A percentile compares a stretch with the other conserved stretches of the same genome.
Evolutionary conservation across 1,140 invertebrate species (phyloP).

Genomic region (Drosophila ercepeae): DNA sequence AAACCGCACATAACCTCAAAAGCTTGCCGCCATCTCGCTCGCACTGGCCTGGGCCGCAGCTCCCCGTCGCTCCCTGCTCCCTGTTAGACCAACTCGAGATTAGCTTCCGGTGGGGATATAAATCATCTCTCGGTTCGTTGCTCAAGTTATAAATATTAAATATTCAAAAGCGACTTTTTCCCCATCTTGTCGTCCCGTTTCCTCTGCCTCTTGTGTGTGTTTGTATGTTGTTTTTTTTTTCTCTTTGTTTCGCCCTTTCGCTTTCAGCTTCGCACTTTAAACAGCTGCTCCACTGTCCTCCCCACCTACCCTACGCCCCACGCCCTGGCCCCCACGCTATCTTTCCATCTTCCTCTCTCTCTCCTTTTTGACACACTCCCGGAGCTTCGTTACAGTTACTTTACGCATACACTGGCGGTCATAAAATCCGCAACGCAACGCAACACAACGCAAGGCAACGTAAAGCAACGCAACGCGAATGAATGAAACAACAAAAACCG

Average conservation of each 20-base stretch:
- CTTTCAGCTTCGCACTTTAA: constrained; percentile 70
- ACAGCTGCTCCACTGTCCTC: constrained; percentile 57
- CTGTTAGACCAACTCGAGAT: constrained; percentile 75
- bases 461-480: constrained; percentile 52
- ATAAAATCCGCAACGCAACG: constrained; percentile 63
- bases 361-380: constrained; percentile 31
- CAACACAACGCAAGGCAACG: too few species aligned
- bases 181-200: constrained; percentile 11
- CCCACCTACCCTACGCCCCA: not conserved
- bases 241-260: constrained; percentile 63
- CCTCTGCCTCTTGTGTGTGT: not conserved
- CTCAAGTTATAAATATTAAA: constrained; percentile 82
- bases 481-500: constrained; percentile 35
- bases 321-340: not conserved
- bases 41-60: not conserved
- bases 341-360: constrained; percentile 7
- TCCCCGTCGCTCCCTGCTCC: constrained; percentile 15
- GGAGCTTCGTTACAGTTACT: constrained; percentile 69
- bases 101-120: constrained; percentile 79
- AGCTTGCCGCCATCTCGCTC: constrained; percentile 3
- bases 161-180: constrained; percentile 71
- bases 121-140: constrained; percentile 79
- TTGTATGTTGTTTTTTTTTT: constrained; percentile 1
- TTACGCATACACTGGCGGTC: constrained; percentile 70
- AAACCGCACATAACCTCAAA: constrained; percentile 63